Evolutionary conservation across 92 coral and sea anemone genomes (phyloP).

Genomic region (Porites cylindrica): DNA sequence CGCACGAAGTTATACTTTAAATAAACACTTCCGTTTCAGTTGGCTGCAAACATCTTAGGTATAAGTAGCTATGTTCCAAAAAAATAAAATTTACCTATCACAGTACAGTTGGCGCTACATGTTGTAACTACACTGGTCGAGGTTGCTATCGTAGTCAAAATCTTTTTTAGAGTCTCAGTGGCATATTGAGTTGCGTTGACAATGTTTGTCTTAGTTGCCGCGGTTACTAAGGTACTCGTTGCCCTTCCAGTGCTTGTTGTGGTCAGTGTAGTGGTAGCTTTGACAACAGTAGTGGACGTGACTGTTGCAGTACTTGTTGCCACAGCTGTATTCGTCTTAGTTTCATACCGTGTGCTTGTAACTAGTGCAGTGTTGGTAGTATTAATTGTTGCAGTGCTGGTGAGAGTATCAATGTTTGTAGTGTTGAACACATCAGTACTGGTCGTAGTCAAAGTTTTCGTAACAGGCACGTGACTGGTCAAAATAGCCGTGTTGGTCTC

Average conservation of each 20-base stretch:
- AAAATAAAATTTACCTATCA: slow-evolving; percentile 6
- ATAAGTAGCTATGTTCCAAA: too few relatives aligned
- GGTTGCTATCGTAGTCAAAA: slow-evolving; percentile 33
- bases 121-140: slow-evolving; percentile 68
- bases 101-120: slow-evolving; percentile 68
- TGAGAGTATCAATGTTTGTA: slow-evolving; percentile 30
- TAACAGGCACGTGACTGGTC: slow-evolving; percentile 37
- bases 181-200: slow-evolving; percentile 39
- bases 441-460: slow-evolving; percentile 26
- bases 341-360: slow-evolving; percentile 2
- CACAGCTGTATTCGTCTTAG: slow-evolving; percentile 29
- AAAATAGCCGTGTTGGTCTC: slow-evolving; percentile 45
- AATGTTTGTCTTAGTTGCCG: slow-evolving; percentile 41
- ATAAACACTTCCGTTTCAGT: too few relatives aligned
- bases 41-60: too few relatives aligned
- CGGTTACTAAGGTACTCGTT: slow-evolving; percentile 29
- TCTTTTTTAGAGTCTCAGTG: slow-evolving; percentile 26
- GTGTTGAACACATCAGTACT: slow-evolving; percentile 38
- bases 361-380: slow-evolving; percentile 1
- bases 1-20: too few relatives aligned
- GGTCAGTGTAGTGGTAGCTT: slow-evolving; percentile 20
- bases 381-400: slow-evolving; percentile 26
- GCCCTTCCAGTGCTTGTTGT: slow-evolving; percentile 32
- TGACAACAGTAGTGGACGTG: slow-evolving; percentile 58
- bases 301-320: slow-evolving; percentile 49